Base-by-base conservation (phyloP, 2,888 invertebrate genomes). In the Polyommatus iphigenia region DNA sequence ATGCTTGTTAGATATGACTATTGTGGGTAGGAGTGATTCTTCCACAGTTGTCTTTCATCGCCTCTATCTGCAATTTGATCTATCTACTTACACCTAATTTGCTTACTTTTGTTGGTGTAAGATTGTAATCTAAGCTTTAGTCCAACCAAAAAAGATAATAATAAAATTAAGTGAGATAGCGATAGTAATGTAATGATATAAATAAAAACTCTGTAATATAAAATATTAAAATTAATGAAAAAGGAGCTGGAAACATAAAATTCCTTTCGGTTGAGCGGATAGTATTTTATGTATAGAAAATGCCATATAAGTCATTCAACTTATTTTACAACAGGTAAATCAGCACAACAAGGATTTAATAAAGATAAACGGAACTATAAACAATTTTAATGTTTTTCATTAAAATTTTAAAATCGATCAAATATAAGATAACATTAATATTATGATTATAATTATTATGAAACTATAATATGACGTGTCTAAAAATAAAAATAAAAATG, bases 361-460 rank as follows among this genome's bases (percentile, higher is more conserved):
- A 46, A 73, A 73, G 46, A 73, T 73, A 73, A 72, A 36, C 72
- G 15, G 7, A 36, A 41, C 20, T 32, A 41, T 36, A 72, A 20
- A 73, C 73, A 41, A 73, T 46, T 73, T 73, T 73, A 73, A 41
- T 73, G 73, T 73, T 24, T 46, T 46, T 46, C 46, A 73, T 73
- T 73, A 72, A 20, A 20, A 24, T 32, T 67, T 62, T 10, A 62
- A 13, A 62, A 24, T 20, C 5, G 5, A 62, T 24, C 10, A 10
- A 10, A 10, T 10, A 36, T 36, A 8, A 41, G 41, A 41, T 41
- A 41, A 15, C 3, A 36, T 36, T 36, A 36, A 50, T 50, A 50
- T 50, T 50, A 50, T 50, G 3, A 50, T 50, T 36, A 41, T 41
- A 0, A 41, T 36, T 36, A 36, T 36, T 6, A 36, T 6, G 36